Evolutionary conservation across 1,140 invertebrate species (phyloP), one percentile per base, ranked within the genome.

Genomic region (Leptinotarsa texana): DNA sequence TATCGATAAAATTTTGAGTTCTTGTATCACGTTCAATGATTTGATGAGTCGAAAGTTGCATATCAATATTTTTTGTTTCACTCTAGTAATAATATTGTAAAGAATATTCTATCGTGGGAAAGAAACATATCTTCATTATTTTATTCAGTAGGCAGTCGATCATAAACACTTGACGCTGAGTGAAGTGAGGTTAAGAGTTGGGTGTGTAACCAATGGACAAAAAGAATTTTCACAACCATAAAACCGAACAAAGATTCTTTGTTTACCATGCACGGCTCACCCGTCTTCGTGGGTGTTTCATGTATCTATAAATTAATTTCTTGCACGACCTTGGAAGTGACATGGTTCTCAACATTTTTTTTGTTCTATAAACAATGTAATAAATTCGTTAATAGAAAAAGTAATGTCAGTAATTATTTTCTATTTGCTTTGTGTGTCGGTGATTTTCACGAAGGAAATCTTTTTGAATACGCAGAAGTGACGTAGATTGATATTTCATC

Each of bases 181-280:
- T 17, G n/a, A 15, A 57, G 15, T 57, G n/a, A 57, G 51, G 51
- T 57, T 57, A 18, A 57, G 51, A 17, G 3, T 18, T 57, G 13
- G 51, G 51, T 57, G 51, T 57, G 51, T 57, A 57, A 13, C 51
- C 51, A 57, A 57, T 57, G 15, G n/a, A 57, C 51, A 57, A 57
- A 15, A 57, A 57, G n/a, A 57, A 57, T 17, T 5, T 57, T 57
- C 33, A 57, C n/a, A 8, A 18, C 13, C 51, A 18, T 57, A 57
- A 6, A 57, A n/a, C n/a, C 17, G 51, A 57, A 57, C 51, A 57
- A 57, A 57, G 51, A 57, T 18, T 57, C 51, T 57, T 57, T 57
- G 51, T 57, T 57, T 57, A 57, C 51, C 17, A 18, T n/a, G 51
- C 51, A 18, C 6, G n/a, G n/a, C 51, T 57, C 17, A 17, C 51